A percentile compares a stretch with the other conserved stretches of the same genome.
phyloP scores from a whole-genome alignment of 2,113 vertebrate species.

The Arvicanthis niloticus region DNA sequence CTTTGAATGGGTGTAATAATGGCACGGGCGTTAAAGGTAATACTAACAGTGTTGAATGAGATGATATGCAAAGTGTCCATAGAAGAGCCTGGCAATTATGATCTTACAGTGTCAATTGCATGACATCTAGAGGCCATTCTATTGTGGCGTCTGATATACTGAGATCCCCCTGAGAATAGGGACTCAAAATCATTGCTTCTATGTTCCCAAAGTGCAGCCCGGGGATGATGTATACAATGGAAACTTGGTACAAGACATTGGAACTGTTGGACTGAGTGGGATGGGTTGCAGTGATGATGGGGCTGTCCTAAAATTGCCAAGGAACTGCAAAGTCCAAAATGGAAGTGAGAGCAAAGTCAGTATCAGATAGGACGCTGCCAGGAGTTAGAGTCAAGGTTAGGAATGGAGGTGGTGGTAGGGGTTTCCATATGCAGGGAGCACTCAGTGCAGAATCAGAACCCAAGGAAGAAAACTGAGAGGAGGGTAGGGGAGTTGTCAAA shows the following conservation, averaged over 20 bases:
- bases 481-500: neutral
- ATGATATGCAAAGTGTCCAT: neutral
- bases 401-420: neutral
- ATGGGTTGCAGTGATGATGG: neutral
- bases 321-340: neutral
- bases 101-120: neutral
- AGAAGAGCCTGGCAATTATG: neutral
- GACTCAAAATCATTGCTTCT: neutral
- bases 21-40: neutral
- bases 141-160: neutral
- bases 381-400: neutral
- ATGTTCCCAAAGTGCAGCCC: neutral
- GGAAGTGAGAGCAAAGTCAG: neutral
- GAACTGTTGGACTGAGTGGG: neutral
- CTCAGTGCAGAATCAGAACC: neutral
- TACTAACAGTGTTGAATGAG: neutral
- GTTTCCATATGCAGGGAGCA: neutral
- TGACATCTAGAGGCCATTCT: accelerated
- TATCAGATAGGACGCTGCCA: neutral
- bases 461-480: neutral
- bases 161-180: no score
- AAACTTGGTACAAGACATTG: neutral
- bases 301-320: neutral
- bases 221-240: neutral
- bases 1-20: neutral